Percentiles rank a stretch among this genome's conserved stretches.
These are phyloP conservation scores for Acanthoscelides obtectus DNA, from an alignment of 2,888 invertebrate species.

Conservation along the genomic window DNA sequence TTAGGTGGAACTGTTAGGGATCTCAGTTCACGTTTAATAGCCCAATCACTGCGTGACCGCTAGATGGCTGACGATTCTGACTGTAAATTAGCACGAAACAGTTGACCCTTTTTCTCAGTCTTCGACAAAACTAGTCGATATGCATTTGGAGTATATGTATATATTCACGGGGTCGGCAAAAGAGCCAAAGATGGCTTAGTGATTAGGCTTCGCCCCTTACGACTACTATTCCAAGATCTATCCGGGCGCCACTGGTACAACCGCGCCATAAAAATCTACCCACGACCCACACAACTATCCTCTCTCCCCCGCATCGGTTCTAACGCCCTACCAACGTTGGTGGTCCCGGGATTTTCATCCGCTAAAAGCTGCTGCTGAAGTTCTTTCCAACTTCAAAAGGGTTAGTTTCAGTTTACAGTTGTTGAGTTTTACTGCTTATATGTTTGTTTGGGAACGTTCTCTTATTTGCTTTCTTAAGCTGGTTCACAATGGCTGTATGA, in stretches of 20 bases:
- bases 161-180: too few relatives aligned
- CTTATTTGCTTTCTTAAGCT: not conserved
- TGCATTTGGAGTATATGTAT: too few relatives aligned
- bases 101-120: too few relatives aligned
- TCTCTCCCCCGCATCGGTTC: not conserved
- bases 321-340: not conserved
- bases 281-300: not conserved
- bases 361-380: not conserved
- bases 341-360: not conserved
- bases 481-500: not conserved
- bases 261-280: not conserved
- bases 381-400: not conserved
- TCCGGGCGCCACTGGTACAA: not conserved
- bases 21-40: too few relatives aligned
- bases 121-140: too few relatives aligned
- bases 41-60: too few relatives aligned
- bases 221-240: too few relatives aligned
- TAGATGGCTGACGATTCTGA: too few relatives aligned
- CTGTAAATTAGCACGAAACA: too few relatives aligned
- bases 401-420: not conserved
- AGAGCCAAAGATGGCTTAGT: too few relatives aligned
- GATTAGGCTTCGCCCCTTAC: too few relatives aligned
- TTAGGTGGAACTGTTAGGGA: too few relatives aligned
- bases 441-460: not conserved
- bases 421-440: not conserved